Evolutionary conservation across 2,888 invertebrate species (phyloP), one percentile per base, ranked within the genome.

Genomic region (Merodon equestris): DNA sequence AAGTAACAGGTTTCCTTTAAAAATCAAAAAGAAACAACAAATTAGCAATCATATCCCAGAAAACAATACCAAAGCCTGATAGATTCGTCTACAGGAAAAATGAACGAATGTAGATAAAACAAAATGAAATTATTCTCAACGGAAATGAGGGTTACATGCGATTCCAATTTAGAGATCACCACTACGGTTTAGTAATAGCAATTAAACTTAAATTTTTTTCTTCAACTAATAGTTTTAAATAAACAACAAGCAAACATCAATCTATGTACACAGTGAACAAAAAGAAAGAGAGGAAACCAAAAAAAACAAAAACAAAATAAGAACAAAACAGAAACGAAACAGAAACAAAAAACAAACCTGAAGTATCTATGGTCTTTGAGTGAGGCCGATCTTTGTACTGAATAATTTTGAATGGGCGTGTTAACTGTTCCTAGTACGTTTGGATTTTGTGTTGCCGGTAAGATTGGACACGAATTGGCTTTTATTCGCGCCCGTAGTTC

Each of bases 401-500:
- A 88, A 86, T 90, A 90, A 87, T 89, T 90, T 85, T 90, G 90
- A 89, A 90, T 91, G 83, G 87, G 85, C 81, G 87, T 87, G 82
- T 88, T 87, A 79, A 88, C 86, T 86, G 85, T 83, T 83, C 83
- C 82, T 83, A 85, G 83, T 82, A 83, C 84, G 81, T 83, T 83
- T 81, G 90, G 88, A 85, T 82, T 82, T 86, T 90, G 90, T 86
- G 91, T 89, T 84, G 92, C 91, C 86, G 92, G 91, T 90, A 94
- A 92, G 87, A 93, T 92, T 84, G 94, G 94, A 89, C 93, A 94
- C 90, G 94, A 94, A 86, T 93, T 93, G 88, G 95, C 95, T 92
- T 95, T 94, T 90, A 96, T 95, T 90, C 95, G 94, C 90, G 94
- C 95, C 90, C 94, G 94, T 90, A 95, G 93, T 91, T 94, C 95